These are phyloP conservation scores for Synergus itoensis DNA, from an alignment of 2,888 invertebrate species.

Conservation along the genomic window DNA sequence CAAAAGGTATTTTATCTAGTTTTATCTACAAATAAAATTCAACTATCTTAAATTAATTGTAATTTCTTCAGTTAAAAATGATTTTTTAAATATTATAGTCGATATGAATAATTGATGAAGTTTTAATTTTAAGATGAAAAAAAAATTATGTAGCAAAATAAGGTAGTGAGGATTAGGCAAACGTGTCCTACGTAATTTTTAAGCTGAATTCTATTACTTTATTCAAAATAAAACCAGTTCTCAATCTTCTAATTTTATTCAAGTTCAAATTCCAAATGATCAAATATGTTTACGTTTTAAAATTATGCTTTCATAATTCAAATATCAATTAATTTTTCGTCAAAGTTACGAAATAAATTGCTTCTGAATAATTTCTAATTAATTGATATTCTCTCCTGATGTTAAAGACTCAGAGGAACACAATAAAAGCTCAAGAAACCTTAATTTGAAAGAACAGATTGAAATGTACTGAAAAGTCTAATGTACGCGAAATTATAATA, in stretches of 20 bases:
- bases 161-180: background rate
- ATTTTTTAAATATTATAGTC: background rate
- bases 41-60: no score
- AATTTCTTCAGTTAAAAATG: background rate
- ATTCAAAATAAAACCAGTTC: background rate
- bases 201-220: background rate
- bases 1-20: constrained; percentile 16
- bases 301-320: background rate
- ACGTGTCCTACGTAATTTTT: background rate
- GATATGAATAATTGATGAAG: background rate
- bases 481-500: background rate
- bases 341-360: background rate
- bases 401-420: background rate
- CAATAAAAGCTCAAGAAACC: no score
- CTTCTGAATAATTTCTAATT: background rate
- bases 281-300: background rate
- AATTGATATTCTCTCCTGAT: background rate
- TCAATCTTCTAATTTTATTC: background rate
- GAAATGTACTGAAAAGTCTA: background rate
- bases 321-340: background rate
- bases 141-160: no score
- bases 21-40: background rate
- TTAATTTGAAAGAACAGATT: background rate
- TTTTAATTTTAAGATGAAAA: background rate
- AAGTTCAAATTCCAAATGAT: background rate